Evolutionary conservation across 2,113 vertebrate genomes (phyloP), one percentile per base, ranked within the genome.

Genomic region (Chamaea fasciata): DNA sequence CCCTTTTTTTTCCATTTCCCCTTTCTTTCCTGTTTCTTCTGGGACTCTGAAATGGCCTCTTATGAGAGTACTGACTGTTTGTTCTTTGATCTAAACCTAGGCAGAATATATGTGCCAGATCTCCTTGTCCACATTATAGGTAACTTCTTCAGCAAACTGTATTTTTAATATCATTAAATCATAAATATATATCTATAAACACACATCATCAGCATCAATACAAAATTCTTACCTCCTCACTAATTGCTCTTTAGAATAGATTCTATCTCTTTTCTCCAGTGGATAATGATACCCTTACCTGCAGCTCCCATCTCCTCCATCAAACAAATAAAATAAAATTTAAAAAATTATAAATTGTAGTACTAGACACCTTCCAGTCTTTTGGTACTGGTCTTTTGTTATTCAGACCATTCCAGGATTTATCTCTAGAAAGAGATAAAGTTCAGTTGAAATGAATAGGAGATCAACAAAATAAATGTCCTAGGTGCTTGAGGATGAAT

Each of bases 291-390:
- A 31, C 21, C 7, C 37, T 56, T 27, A 85, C 9, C 46, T 44
- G 17, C 28, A 64, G 22, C 39, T 68, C 19, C 44, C 10, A 14
- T 31, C 10, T 68, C 3, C 11, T 59, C 9, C 16, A 28, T 37
- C 6, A 24, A 65, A 60, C 0, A 81, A 49, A 30, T 17, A 18
- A 4, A 55, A 30, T 10, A 47, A 31, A 28, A 23, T 8, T 59
- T 9, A 9, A 11, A 27, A 31, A n/a, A 30, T 14, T 4, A 31
- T 10, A 52, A 64, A 13, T 14, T 2, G 0, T n/a, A 55, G 9
- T 30, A 59, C 4, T 46, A 26, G 9, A 53, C 2, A 39, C 1
- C 1, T 47, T 20, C 5, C 18, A 76, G 18, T 49, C 8, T n/a
- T 67, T 67, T 55, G 50, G 7, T 41, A 74, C 3, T 33, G 67